phyloP scores from a whole-genome alignment of 2,113 vertebrate genomes.

The Oenanthe melanoleuca region DNA sequence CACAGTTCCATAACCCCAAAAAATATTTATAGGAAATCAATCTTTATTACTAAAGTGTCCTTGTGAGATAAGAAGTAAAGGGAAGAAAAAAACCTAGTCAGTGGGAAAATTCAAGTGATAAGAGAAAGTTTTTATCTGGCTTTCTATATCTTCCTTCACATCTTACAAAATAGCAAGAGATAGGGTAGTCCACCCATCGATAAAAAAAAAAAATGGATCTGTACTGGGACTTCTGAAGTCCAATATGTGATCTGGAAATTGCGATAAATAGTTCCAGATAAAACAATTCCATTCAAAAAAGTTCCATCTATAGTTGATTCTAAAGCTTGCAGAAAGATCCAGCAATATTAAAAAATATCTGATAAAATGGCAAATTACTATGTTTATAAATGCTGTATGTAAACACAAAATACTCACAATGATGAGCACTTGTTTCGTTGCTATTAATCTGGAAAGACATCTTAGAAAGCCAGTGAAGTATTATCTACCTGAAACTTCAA shows the following conservation, averaged over 20 bases:
- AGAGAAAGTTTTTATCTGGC: background rate
- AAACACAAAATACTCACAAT: background rate
- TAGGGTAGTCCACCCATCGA: accelerated
- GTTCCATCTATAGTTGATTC: background rate
- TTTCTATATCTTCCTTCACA: background rate
- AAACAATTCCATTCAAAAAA: background rate
- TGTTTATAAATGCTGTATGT: background rate
- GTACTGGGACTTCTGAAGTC: background rate
- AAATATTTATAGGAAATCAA: background rate
- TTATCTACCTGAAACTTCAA: background rate
- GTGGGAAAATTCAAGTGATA: background rate
- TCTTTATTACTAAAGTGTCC: background rate
- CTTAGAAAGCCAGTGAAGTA: background rate
- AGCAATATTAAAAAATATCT: background rate
- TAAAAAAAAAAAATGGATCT: background rate
- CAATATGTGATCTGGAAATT: background rate
- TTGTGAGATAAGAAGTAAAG: background rate
- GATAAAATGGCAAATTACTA: background rate
- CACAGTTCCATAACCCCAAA: background rate
- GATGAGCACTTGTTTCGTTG: background rate
- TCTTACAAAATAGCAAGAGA: background rate
- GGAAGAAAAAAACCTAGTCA: background rate
- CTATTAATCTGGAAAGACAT: background rate
- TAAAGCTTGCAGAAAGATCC: background rate
- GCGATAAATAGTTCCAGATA: background rate